phyloP scores from a whole-genome alignment of 2,113 vertebrate species.

The Ptyas mucosa region DNA sequence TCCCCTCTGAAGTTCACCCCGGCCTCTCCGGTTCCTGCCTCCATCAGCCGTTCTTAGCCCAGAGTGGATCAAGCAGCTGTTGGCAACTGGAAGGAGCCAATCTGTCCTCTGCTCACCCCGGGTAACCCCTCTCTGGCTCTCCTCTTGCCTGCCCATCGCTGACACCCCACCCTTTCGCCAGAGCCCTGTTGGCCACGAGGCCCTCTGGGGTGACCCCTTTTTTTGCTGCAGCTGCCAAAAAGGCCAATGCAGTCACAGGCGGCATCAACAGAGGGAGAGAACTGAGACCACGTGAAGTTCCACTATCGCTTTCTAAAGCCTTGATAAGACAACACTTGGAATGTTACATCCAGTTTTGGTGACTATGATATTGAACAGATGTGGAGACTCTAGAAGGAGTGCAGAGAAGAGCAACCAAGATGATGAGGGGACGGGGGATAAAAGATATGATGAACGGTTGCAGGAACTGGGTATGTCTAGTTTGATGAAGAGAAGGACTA shows the following conservation, averaged over 20 bases:
- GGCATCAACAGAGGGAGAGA: not conserved
- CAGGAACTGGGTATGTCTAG: too few relatives aligned
- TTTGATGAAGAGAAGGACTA: not conserved
- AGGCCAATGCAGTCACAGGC: not conserved
- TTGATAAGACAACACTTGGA: not conserved
- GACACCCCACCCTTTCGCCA: too few relatives aligned
- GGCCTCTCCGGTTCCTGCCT: not conserved
- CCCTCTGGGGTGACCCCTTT: not conserved
- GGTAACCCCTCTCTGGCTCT: not conserved
- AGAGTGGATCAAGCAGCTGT: not conserved
- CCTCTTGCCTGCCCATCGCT: not conserved
- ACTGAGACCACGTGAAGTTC: not conserved
- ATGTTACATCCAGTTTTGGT: not conserved
- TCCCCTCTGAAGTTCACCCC: not conserved
- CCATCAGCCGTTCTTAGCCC: not conserved
- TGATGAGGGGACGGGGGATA: too few relatives aligned
- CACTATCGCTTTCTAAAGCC: not conserved
- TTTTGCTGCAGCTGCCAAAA: not conserved
- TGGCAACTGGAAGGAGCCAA: not conserved
- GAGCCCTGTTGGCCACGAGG: not conserved
- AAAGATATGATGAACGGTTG: too few relatives aligned
- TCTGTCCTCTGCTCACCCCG: not conserved
- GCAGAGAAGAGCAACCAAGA: too few relatives aligned
- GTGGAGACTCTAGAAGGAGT: not conserved
- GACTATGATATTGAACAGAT: not conserved